A percentile compares a stretch with the other conserved stretches of the same genome.
Conservation (phyloP, 2,113 vertebrate genomes). For the Antennarius striatus region DNA sequence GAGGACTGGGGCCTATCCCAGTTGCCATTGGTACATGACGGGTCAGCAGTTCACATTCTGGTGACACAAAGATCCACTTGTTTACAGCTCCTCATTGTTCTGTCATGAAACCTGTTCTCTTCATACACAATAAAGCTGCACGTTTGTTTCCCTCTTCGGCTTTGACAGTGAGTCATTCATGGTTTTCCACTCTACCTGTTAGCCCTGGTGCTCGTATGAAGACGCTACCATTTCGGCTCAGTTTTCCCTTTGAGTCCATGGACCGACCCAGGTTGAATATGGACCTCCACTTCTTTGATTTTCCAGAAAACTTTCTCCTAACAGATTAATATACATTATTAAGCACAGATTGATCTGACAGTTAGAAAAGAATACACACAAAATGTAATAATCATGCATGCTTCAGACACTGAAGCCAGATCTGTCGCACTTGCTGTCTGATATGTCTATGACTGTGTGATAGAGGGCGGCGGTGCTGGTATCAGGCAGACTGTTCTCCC, state of each 20-base stretch:
- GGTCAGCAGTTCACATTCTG: neutral
- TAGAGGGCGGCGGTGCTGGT: conserved; percentile 88
- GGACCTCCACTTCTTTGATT: conserved; percentile 97
- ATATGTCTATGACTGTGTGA: conserved; percentile 94
- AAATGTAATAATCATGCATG: neutral
- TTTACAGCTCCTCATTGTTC: neutral
- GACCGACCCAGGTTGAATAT: conserved; percentile 96
- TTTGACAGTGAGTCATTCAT: neutral
- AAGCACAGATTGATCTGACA: neutral
- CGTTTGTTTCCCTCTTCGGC: neutral
- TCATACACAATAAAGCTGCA: neutral
- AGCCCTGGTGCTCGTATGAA: conserved; percentile 90
- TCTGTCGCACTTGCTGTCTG: conserved; percentile 88
- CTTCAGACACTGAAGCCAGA: neutral
- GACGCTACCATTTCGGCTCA: conserved; percentile 95
- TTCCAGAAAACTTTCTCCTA: conserved; percentile 94
- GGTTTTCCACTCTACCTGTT: conserved; percentile 75
- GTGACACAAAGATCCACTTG: neutral
- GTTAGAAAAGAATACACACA: neutral
- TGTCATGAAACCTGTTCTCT: neutral
- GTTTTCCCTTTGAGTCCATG: conserved; percentile 93
- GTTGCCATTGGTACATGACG: too few species aligned
- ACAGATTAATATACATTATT: conserved; percentile 23
- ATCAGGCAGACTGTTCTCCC: conserved; percentile 93
- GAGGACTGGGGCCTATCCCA: too few species aligned